Base-by-base conservation (phyloP, 1,140 invertebrate species). In the Rhagoletis pomonella region DNA sequence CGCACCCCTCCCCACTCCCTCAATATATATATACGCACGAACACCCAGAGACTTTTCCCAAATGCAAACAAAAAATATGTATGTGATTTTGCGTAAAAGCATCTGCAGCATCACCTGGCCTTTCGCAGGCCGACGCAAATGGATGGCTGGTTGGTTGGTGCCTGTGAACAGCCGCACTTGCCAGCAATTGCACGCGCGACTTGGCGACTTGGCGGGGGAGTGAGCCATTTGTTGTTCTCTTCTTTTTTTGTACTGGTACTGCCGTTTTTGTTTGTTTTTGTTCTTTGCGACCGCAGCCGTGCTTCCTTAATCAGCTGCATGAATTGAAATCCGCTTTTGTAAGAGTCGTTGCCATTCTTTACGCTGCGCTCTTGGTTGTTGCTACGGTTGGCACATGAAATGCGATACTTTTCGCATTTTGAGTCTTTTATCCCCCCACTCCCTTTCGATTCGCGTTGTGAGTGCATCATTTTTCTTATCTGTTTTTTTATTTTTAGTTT, bases 381-480 rank as follows among this genome's bases (percentile, higher is more conserved):
- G 73, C 19, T 55, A 3, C 9, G 14, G 42, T 77, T 77, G 69
- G 29, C 47, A 9, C 47, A 29, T 81, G 73, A 81, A 81, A 81
- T 81, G 73, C 73, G 73, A 81, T 81, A 81, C 73, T 81, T 55
- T 55, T 55, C 10, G 5, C 5, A 55, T 58, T 81, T 5, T 12
- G 17, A n/a, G 60, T n/a, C 60, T 29, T 19, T 55, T 44, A 50
- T 29, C 29, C 47, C 73, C 44, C 73, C 73, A 81, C 73, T 81
- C 73, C 47, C 7, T 17, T 55, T 19, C 17, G 73, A 55, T 81
- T 81, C 7, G 73, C 73, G 55, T 47, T 19, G 4, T 55, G 29
- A 29, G 29, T 42, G n/a, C 47, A 81, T 81, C 73, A 81, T 81
- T 58, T 81, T 81, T 81, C 73, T 81, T 81, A 81, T 77, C 69